A percentile compares a stretch with the other conserved stretches of the same genome.
These are phyloP conservation scores for Geotrupes spiniger DNA, from an alignment of 2,888 invertebrate species.

Conservation along the genomic window DNA sequence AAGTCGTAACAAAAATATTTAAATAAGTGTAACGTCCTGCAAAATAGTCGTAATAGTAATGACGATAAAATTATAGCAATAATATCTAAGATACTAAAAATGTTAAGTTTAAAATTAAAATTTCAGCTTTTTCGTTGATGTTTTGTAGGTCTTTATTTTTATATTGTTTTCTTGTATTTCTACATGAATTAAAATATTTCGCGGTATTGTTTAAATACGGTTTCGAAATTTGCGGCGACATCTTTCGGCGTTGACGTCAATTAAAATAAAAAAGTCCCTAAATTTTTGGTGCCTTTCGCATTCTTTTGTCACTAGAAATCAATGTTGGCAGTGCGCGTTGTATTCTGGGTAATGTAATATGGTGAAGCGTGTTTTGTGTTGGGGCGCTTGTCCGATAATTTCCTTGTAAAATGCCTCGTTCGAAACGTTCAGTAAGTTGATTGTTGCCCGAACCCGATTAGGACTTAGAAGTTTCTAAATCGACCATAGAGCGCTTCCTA, in stretches of 20 bases:
- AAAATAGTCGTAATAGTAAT: too few species aligned
- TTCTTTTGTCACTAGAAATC: conserved; percentile 51
- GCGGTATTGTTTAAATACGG: too few species aligned
- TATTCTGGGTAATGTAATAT: conserved; percentile 44
- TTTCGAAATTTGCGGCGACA: too few species aligned
- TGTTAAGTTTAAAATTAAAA: too few species aligned
- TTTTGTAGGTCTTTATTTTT: too few species aligned
- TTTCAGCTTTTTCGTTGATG: too few species aligned
- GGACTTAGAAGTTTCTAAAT: conserved; percentile 19
- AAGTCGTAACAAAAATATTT: too few species aligned
- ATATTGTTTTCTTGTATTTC: too few species aligned
- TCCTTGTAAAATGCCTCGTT: conserved; percentile 45
- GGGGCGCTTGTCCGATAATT: conserved; percentile 15
- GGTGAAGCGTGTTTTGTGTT: conserved; percentile 43
- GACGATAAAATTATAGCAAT: too few species aligned
- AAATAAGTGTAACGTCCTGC: too few species aligned
- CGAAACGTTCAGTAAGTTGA: conserved; percentile 48
- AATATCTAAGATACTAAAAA: too few species aligned
- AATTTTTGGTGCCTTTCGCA: conserved; percentile 47
- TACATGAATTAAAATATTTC: too few species aligned
- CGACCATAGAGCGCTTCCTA: conserved; percentile 26
- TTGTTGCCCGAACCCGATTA: conserved; percentile 23
- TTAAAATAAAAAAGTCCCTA: conserved; percentile 42
- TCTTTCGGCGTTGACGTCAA: background rate
- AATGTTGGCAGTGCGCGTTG: conserved; percentile 48